phyloP scores from a whole-genome alignment of 2,113 vertebrate species.

The Ptyas mucosa region DNA sequence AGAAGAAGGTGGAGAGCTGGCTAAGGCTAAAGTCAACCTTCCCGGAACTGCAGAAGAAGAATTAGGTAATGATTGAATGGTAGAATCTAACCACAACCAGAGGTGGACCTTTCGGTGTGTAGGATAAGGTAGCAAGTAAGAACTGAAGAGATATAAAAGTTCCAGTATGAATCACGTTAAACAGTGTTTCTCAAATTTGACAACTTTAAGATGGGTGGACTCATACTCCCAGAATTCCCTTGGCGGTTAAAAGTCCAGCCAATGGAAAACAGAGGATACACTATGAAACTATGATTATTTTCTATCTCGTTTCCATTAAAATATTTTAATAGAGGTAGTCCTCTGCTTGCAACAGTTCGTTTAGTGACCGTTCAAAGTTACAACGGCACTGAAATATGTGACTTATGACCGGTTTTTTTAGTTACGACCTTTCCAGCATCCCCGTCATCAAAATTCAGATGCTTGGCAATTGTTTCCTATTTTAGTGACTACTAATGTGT shows the following conservation, averaged over 20 bases:
- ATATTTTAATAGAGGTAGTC: background rate
- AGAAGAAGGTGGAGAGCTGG: constrained; percentile 75
- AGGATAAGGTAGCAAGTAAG: background rate
- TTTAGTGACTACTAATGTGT: no score
- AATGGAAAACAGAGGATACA: background rate
- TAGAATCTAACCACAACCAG: background rate
- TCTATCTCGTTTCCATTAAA: no score
- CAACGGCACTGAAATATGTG: background rate
- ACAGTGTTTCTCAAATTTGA: background rate
- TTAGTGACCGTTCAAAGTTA: background rate
- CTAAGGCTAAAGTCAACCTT: constrained; percentile 72
- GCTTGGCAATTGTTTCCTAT: background rate
- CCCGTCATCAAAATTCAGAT: background rate
- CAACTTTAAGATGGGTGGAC: background rate
- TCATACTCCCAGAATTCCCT: background rate
- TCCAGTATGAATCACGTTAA: background rate
- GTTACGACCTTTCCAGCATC: background rate
- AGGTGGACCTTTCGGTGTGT: background rate
- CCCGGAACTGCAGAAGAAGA: constrained; percentile 74
- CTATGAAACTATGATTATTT: background rate
- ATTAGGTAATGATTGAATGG: constrained; percentile 55
- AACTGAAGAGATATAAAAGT: no score
- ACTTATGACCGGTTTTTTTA: background rate
- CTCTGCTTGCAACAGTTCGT: background rate
- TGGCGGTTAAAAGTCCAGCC: background rate